Evolutionary conservation across 2,888 invertebrate genomes (phyloP).

Genomic region (Crossocerus cetratus): DNA sequence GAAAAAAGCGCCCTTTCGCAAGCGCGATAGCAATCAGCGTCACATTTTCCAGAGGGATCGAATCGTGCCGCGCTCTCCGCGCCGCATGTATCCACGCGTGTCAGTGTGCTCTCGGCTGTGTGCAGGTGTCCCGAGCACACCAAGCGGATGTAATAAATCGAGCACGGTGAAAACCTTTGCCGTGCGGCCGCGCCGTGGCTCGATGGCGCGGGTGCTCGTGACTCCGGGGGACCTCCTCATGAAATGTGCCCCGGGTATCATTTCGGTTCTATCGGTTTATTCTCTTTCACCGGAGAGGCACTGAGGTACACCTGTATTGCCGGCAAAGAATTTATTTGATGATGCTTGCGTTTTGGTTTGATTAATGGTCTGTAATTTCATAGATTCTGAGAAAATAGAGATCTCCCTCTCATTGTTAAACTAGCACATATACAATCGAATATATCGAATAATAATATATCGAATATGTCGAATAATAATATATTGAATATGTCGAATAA

Average conservation of each 20-base stretch:
- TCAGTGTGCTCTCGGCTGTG: slow-evolving; percentile 32
- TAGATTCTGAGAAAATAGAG: too few species aligned
- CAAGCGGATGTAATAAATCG: slow-evolving; percentile 67
- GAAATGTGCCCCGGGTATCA: neutral
- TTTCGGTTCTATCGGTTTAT: too few species aligned
- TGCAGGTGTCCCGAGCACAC: slow-evolving; percentile 61
- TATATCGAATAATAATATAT: too few species aligned
- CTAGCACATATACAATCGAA: too few species aligned
- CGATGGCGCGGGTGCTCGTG: slow-evolving; percentile 56
- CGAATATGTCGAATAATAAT: too few species aligned
- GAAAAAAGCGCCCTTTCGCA: slow-evolving; percentile 31
- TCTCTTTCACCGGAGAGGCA: too few species aligned
- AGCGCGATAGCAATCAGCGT: slow-evolving; percentile 39
- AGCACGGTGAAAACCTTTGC: slow-evolving; percentile 62
- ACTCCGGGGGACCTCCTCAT: slow-evolving; percentile 33
- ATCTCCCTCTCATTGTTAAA: too few species aligned
- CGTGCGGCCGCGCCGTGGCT: slow-evolving; percentile 58
- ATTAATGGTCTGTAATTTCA: too few species aligned
- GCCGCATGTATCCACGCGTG: neutral
- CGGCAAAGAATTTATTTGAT: too few species aligned
- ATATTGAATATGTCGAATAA: too few species aligned
- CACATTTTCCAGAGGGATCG: slow-evolving; percentile 30
- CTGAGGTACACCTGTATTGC: too few species aligned
- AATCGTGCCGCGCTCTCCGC: slow-evolving; percentile 44
- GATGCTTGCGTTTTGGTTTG: too few species aligned